Percentiles rank a stretch among this genome's conserved stretches.
phyloP scores from a whole-genome alignment of 2,113 vertebrate species.

The Natator depressus region DNA sequence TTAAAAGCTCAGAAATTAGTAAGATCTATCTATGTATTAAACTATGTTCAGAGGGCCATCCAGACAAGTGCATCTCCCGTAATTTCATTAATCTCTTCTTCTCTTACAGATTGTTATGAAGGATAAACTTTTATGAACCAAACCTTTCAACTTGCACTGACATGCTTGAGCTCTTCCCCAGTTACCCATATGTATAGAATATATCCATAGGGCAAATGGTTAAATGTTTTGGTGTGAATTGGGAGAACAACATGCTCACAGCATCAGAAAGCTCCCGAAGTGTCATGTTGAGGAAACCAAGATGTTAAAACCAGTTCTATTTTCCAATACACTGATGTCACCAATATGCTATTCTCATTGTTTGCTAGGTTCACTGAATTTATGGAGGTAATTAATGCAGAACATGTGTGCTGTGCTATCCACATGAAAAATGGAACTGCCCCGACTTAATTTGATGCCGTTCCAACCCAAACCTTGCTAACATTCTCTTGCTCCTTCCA shows the following conservation, averaged over 20 bases:
- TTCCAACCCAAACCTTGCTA: conserved; percentile 66
- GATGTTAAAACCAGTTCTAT: conserved; percentile 72
- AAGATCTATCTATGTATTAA: not conserved
- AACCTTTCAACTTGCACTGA: not conserved
- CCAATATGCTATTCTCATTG: conserved; percentile 79
- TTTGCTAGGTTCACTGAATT: conserved; percentile 84
- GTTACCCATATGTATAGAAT: conserved; percentile 14
- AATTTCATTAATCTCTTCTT: not conserved
- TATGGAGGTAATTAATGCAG: conserved; percentile 83
- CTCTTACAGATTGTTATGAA: not conserved
- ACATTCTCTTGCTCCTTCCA: conserved; percentile 68
- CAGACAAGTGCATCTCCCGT: not conserved
- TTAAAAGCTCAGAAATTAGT: not conserved
- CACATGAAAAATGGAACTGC: conserved; percentile 74
- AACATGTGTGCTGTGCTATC: conserved; percentile 81
- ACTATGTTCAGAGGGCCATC: not conserved
- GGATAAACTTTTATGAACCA: not conserved
- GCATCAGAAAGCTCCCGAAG: conserved; percentile 5
- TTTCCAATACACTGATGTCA: conserved; percentile 79
- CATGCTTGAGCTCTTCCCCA: not conserved
- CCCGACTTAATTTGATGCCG: conserved; percentile 75
- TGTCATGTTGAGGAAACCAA: conserved; percentile 72
- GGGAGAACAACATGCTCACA: conserved; percentile 25
- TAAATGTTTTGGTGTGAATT: conserved; percentile 27
- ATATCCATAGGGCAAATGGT: conserved; percentile 29